Evolutionary conservation across 2,888 invertebrate genomes (phyloP).

Genomic region (Rhabditoides inermis): DNA sequence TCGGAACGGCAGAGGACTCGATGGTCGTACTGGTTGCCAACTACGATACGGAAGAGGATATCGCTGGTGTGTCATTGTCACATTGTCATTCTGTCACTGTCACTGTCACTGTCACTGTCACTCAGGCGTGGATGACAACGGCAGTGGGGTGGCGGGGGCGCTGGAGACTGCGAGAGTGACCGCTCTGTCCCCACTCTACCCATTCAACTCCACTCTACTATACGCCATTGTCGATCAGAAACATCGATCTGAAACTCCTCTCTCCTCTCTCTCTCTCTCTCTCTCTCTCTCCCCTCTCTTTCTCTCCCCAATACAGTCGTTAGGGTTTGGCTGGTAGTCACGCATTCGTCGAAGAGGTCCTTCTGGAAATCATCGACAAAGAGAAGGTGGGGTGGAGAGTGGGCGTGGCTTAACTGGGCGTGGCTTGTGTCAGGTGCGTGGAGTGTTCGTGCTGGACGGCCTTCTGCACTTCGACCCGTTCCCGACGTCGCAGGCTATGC

Average conservation of each 20-base stretch:
- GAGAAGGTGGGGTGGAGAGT: no score
- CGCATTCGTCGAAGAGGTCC: conserved; percentile 27
- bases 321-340: conserved; percentile 29
- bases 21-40: conserved; percentile 24
- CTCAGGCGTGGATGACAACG: conserved; percentile 36
- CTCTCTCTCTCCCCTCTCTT: not conserved
- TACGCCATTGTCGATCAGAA: conserved; percentile 31
- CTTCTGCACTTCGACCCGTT: conserved; percentile 28
- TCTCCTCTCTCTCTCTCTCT: conserved; percentile 5
- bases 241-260: conserved; percentile 7
- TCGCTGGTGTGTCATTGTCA: conserved; percentile 10
- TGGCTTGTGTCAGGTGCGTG: no score
- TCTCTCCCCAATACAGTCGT: not conserved
- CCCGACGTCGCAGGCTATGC: conserved; percentile 24
- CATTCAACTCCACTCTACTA: conserved; percentile 18
- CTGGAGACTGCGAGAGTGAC: conserved; percentile 22
- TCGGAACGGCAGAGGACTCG: conserved; percentile 21
- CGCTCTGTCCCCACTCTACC: conserved; percentile 20
- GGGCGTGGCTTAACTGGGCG: no score
- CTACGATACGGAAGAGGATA: conserved; percentile 24
- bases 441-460: conserved; percentile 22
- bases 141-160: conserved; percentile 25
- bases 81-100: not conserved
- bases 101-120: not conserved
- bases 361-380: no score